Percentiles rank a stretch among this genome's conserved stretches.
Conservation (phyloP, 2,797 vertebrate species). For the Melanogrammus aeglefinus region DNA sequence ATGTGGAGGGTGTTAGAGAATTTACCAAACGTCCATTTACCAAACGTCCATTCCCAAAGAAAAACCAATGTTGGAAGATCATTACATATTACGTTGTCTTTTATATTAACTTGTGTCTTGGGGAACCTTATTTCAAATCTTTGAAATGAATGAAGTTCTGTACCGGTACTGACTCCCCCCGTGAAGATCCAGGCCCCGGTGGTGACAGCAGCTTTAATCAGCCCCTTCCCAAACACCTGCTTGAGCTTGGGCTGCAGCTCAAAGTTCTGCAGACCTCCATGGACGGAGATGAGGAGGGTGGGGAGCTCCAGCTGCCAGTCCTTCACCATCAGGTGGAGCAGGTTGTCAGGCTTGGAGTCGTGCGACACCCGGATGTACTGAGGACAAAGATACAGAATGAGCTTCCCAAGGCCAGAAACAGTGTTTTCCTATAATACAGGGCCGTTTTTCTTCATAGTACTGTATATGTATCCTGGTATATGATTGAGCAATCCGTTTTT, state of each 20-base stretch:
- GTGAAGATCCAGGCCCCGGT: constrained; percentile 99
- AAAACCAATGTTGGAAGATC: too few relatives aligned
- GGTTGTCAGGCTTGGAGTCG: constrained; percentile 88
- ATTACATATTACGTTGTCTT: too few relatives aligned
- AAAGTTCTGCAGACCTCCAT: constrained; percentile 95
- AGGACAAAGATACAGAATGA: neutral
- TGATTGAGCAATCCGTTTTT: neutral
- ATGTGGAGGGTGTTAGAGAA: too few relatives aligned
- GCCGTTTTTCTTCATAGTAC: too few relatives aligned
- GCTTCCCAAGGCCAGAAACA: neutral
- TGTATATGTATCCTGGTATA: neutral
- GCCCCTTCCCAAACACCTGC: constrained; percentile 93
- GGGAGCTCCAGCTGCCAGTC: constrained; percentile 96
- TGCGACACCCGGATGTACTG: constrained; percentile 91
- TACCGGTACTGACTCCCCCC: constrained; percentile 91
- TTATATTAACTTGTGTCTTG: too few relatives aligned
- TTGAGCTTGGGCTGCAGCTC: constrained; percentile 93
- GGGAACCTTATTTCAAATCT: too few relatives aligned
- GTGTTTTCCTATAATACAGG: neutral
- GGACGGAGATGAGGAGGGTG: constrained; percentile 90
- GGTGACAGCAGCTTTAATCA: constrained; percentile 95
- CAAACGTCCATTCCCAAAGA: too few relatives aligned
- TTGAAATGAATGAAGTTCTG: constrained; percentile 20
- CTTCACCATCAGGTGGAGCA: constrained; percentile 94
- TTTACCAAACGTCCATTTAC: too few relatives aligned